Percentiles rank a stretch among this genome's conserved stretches.
These are phyloP conservation scores for Drosophila saltans DNA, from an alignment of 1,140 invertebrate genomes.

Conservation along the genomic window DNA sequence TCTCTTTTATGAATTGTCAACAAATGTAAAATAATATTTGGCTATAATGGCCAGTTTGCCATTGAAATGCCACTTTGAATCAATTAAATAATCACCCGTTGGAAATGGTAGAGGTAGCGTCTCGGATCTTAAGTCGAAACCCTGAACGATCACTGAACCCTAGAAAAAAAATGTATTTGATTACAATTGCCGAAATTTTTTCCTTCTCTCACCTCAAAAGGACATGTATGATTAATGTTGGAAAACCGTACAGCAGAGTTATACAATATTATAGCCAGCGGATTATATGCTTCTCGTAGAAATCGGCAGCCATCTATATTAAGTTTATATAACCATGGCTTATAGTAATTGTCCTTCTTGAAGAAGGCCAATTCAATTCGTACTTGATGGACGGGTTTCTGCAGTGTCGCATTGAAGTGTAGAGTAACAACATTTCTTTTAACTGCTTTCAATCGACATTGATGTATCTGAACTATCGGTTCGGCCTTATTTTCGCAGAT, in stretches of 20 bases:
- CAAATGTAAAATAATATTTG: constrained; percentile 4
- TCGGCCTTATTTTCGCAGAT: not conserved
- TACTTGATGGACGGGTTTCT: not conserved
- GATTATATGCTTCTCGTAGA: not conserved
- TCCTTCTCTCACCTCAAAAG: not conserved
- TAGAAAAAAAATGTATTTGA: not conserved
- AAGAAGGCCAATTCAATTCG: not conserved
- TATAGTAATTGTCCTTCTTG: constrained; percentile 4
- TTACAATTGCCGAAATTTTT: not conserved
- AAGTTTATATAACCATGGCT: constrained; percentile 8
- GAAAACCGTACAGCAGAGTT: not conserved
- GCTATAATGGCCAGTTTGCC: not conserved
- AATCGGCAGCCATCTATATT: not conserved
- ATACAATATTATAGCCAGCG: not conserved
- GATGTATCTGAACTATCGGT: not conserved
- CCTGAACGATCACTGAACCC: not conserved
- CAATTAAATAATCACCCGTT: not conserved
- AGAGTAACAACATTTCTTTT: not conserved
- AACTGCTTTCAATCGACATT: not conserved
- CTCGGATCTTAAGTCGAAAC: constrained; percentile 1
- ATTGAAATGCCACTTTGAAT: not conserved
- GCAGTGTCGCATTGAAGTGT: not conserved
- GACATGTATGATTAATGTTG: constrained; percentile 13
- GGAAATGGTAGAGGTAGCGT: not conserved
- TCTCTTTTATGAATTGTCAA: constrained; percentile 6